Evolutionary conservation across 64 coral and sea anemone species (phyloP).

Genomic region (Montipora sp.): DNA sequence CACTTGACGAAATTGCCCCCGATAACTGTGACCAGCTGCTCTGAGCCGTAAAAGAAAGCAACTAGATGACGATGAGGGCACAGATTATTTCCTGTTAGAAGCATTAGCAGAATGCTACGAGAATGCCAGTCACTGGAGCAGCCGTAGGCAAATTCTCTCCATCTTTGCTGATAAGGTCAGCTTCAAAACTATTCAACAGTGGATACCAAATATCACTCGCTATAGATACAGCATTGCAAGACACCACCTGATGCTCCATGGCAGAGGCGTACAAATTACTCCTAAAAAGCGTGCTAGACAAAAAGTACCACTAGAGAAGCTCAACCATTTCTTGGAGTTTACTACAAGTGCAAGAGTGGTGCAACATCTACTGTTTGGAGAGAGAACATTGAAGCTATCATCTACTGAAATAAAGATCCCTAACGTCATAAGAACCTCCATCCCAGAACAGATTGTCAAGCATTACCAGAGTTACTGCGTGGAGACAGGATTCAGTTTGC

Average conservation of each 20-base stretch:
- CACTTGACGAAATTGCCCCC: conserved; percentile 60
- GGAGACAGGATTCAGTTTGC: conserved; percentile 5
- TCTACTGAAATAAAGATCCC: conserved; percentile 32
- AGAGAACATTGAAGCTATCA: conserved; percentile 45
- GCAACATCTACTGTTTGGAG: conserved; percentile 43
- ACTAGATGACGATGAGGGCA: too few relatives aligned
- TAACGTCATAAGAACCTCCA: conserved; percentile 14
- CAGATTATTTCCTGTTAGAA: too few relatives aligned
- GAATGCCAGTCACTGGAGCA: conserved; percentile 57
- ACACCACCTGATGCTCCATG: too few relatives aligned
- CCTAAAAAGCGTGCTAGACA: too few relatives aligned
- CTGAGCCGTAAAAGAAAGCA: conserved; percentile 47
- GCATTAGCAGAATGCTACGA: conserved; percentile 49
- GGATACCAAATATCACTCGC: too few relatives aligned
- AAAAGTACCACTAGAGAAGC: too few relatives aligned
- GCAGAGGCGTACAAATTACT: too few relatives aligned
- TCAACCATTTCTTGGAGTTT: too few relatives aligned
- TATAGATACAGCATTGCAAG: too few relatives aligned
- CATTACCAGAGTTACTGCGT: conserved; percentile 43
- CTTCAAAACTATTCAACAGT: too few relatives aligned
- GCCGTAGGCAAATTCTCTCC: too few relatives aligned
- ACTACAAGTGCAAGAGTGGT: not conserved
- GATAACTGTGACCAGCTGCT: conserved; percentile 50
- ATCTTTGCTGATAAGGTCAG: too few relatives aligned
- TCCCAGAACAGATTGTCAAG: conserved; percentile 46